Percentiles rank a stretch among this genome's conserved stretches.
Conservation (phyloP, 2,888 invertebrate species). For the Nysson spinosus region DNA sequence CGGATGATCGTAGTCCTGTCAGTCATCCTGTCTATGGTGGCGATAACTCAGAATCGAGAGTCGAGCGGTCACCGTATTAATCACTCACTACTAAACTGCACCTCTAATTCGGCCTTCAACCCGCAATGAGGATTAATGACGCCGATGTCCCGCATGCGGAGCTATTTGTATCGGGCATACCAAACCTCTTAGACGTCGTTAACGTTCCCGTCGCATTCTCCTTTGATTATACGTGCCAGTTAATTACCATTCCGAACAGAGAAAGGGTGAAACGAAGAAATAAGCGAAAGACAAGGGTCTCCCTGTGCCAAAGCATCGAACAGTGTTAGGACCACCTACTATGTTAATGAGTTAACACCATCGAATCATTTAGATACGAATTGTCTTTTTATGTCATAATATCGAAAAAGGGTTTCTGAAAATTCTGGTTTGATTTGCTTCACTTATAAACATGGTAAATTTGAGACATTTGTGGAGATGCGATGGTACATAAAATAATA, state of each 20-base stretch:
- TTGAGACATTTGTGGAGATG: too few species aligned
- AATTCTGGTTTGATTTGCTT: not conserved
- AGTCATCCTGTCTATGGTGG: constrained; percentile 54
- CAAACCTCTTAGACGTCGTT: constrained; percentile 49
- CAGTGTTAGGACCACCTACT: constrained; percentile 46
- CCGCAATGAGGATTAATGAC: constrained; percentile 74
- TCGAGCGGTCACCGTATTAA: constrained; percentile 63
- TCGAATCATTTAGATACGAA: constrained; percentile 11
- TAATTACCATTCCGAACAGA: constrained; percentile 50
- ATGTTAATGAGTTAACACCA: constrained; percentile 28
- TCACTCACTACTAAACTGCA: constrained; percentile 64
- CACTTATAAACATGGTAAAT: not conserved
- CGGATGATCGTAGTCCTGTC: constrained; percentile 53
- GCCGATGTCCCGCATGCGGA: constrained; percentile 64
- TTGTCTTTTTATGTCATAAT: not conserved
- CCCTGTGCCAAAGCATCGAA: too few species aligned
- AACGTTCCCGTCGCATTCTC: constrained; percentile 40
- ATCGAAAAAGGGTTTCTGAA: not conserved
- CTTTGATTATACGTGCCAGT: constrained; percentile 50
- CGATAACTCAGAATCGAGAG: constrained; percentile 50
- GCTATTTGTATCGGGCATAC: constrained; percentile 59
- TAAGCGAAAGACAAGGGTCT: constrained; percentile 25
- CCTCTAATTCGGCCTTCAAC: constrained; percentile 70
- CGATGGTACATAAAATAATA: too few species aligned
- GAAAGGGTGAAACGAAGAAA: constrained; percentile 11